Evolutionary conservation across 2,888 invertebrate genomes (phyloP), one percentile per base, ranked within the genome.

Genomic region (Physocephala rufipes): DNA sequence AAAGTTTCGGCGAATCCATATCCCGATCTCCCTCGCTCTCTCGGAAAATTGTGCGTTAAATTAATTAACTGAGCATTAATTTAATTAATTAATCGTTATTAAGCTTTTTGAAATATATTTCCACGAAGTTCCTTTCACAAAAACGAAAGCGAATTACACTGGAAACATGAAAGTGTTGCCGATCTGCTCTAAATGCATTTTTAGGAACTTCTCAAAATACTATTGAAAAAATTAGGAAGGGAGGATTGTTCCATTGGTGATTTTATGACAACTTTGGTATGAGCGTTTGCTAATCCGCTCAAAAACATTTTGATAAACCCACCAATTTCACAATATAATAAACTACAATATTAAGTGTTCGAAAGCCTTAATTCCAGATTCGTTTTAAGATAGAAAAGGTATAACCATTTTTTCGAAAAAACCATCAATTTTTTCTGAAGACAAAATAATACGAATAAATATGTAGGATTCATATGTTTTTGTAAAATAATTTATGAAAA

Each of bases 1-100:
- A n/a, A n/a, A n/a, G 59, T 61, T n/a, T 26, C 36, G 36, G 19
- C 67, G 9, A 51, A 36, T 66, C 70, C 3, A 36, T 45, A 45
- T 12, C 9, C 9, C 15, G 45, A 45, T 45, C 15, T 45, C 45
- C 45, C 45, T 45, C 12, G 12, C 45, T 12, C n/a, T n/a, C 9
- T 45, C 45, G 45, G 12, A 45, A 45, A 45, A 45, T 45, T 45
- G 45, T 45, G 45, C 45, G 45, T 49, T 36, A 36, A 36, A 36
- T 36, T 36, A 36, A 36, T 36, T 7, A 36, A 36, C 9, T 36
- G 36, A 7, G 36, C 36, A 9, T 36, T 36, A 7, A 9, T 36
- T 36, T 36, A 36, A 36, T 36, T 36, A 36, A 36, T 49, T 49
- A 49, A n/a, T 49, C 19, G 12, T 19, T 4, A 45, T 49, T 12